Conservation (phyloP, 2,113 vertebrate species). For the Colossoma macropomum region DNA sequence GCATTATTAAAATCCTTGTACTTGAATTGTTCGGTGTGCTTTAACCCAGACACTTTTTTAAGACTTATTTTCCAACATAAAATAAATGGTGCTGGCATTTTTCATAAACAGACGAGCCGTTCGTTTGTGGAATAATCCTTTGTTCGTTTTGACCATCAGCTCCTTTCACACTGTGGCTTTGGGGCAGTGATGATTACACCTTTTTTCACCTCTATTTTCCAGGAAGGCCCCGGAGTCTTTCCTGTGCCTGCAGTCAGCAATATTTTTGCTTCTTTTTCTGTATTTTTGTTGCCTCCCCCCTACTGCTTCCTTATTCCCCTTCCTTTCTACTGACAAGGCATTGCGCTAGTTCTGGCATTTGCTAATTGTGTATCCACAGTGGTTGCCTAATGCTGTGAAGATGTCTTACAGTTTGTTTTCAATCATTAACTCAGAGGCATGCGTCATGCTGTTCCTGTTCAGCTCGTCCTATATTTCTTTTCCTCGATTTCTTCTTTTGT, state of each 20-base stretch:
- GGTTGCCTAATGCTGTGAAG: background rate
- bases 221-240: slow-evolving; percentile 9
- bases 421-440: background rate
- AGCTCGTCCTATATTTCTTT: background rate
- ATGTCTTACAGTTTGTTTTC: slow-evolving; percentile 22
- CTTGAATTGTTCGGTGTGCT: background rate
- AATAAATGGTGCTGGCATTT: background rate
- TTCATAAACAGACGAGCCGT: background rate
- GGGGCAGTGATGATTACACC: background rate
- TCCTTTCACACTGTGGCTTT: background rate
- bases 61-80: background rate
- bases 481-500: background rate
- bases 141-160: background rate
- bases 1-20: background rate
- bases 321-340: background rate
- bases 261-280: slow-evolving; percentile 5
- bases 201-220: slow-evolving; percentile 32
- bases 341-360: background rate
- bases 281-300: background rate
- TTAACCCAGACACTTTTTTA: background rate
- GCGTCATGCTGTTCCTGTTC: background rate
- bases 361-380: slow-evolving; percentile 21
- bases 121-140: background rate
- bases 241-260: slow-evolving; percentile 11
- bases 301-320: slow-evolving; percentile 1